Evolutionary conservation across 2,113 vertebrate genomes (phyloP), one percentile per base, ranked within the genome.

Genomic region (Barnardius zonarius): DNA sequence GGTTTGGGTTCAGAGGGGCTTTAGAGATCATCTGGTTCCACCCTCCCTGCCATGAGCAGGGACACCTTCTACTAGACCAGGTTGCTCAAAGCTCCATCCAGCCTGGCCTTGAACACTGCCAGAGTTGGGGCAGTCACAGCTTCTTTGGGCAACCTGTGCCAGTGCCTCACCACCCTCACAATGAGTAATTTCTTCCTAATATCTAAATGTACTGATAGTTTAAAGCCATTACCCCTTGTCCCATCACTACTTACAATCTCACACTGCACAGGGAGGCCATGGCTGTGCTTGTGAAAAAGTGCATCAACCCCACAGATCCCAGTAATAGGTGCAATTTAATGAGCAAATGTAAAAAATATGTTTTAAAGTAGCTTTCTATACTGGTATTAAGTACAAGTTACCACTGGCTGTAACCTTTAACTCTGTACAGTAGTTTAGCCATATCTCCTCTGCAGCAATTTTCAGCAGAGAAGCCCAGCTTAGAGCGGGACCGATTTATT

Each of bases 361-460:
- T 55, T 91, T 74, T 52, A 63, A 84, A 49, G 48, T 49, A 82
- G 14, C 13, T 85, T 62, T 55, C 22, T 39, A 3, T 27, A 74
- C 43, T 14, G 8, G 9, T 18, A 23, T 68, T 54, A 88, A 67
- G 68, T 64, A n/a, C 17, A 46, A 13, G 31, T 43, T 75, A 43
- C 63, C 5, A 2, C 20, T 59, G 14, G 19, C 22, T 55, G 11
- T 46, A 15, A 13, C 12, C 52, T 31, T 61, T 72, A 88, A 59
- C 17, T 72, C 31, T 44, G 41, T 13, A 33, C 0, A 0, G 64
- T 72, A 61, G 2, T 54, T 92, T 31, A 43, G 39, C 23, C 49
- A n/a, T 64, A n/a, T 80, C 35, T 67, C 2, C 0, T 5, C 0
- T 0, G 13, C 48, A 25, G 16, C 1, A 3, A 27, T 73, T 74